Evolutionary conservation across 2,797 vertebrate genomes (phyloP).

Genomic region (Lycodopsis pacificus): DNA sequence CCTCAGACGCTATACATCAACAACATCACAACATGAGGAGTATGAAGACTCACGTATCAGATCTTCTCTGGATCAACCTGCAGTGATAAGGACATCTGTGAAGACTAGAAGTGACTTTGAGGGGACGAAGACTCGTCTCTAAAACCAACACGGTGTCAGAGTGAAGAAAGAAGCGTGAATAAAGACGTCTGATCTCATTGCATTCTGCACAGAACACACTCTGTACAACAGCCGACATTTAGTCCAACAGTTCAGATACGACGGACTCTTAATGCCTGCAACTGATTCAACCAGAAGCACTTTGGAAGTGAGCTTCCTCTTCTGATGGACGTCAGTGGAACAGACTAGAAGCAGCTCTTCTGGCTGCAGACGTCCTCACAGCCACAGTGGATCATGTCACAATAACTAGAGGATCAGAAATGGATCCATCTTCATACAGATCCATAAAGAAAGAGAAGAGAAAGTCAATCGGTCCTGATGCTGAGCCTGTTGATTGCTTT

Average conservation of each 20-base stretch:
- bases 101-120: too few relatives aligned
- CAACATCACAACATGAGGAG: too few relatives aligned
- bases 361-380: background rate
- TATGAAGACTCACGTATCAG: too few relatives aligned
- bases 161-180: background rate
- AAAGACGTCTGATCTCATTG: background rate
- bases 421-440: constrained; percentile 31
- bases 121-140: too few relatives aligned
- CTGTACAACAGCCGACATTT: too few relatives aligned
- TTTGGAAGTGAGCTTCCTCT: background rate
- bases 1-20: too few relatives aligned
- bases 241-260: too few relatives aligned
- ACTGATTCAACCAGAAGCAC: background rate
- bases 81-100: too few relatives aligned
- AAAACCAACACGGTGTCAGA: background rate
- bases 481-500: constrained; percentile 45
- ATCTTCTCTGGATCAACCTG: too few relatives aligned
- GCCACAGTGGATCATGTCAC: constrained; percentile 40
- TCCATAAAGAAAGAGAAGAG: constrained; percentile 7
- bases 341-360: background rate
- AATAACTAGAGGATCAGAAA: constrained; percentile 55
- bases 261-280: constrained; percentile 1
- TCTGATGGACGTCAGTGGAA: background rate
- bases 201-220: background rate
- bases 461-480: constrained; percentile 10